Evolutionary conservation across 2,113 vertebrate species (phyloP), one percentile per base, ranked within the genome.

Genomic region (Chascanopsetta lugubris): DNA sequence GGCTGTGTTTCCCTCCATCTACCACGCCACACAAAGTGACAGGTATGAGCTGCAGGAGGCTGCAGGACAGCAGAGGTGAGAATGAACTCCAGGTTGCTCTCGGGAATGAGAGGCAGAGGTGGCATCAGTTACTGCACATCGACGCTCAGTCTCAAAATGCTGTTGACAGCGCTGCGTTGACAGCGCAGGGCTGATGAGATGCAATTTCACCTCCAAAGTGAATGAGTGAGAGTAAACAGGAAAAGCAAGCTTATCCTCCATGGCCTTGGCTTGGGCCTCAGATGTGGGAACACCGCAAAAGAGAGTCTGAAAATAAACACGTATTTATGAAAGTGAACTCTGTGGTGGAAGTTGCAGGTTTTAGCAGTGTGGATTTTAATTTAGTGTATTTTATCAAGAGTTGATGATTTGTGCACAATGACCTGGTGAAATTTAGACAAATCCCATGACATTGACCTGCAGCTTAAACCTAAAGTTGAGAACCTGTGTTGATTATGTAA

Each of bases 191-290:
- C 22, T 55, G 42, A 58, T 58, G 62, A 77, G 51, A 72, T 51
- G 30, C 63, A 30, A 69, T 45, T 59, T 57, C 68, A 26, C 63
- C 51, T 36, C 55, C 49, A 4, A 67, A 73, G 53, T 51, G 53
- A 75, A 78, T 42, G 10, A 24, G 8, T 5, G 60, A 15, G 49
- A 62, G 51, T 75, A 68, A 83, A 79, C 49, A 58, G 48, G 64
- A 61, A 62, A n/a, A 22, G 50, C 8, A 26, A 18, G 47, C 36
- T n/a, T 22, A 45, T 67, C 57, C 46, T 51, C 53, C 17, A 2
- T 12, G n/a, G 10, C 18, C n/a, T 60, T 21, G 20, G 43, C 12
- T 58, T 49, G 20, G n/a, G 59, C 54, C n/a, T 45, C 42, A 4
- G 22, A 25, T 17, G 5, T 0, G 3, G 3, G 55, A 47, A 51